Evolutionary conservation across 1,140 invertebrate species (phyloP).

Genomic region (Octopus sinensis): DNA sequence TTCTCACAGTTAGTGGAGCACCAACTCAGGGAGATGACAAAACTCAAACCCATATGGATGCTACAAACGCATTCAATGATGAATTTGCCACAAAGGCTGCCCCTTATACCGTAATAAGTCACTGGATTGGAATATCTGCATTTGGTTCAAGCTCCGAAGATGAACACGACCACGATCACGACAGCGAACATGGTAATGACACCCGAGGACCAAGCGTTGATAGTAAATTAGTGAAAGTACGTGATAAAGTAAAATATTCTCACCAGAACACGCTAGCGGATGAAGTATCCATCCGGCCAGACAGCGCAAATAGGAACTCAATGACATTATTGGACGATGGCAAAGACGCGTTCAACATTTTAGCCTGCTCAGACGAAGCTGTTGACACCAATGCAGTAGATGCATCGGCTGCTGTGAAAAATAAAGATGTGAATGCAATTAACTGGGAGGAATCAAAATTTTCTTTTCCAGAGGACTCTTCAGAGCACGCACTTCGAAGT

Average conservation of each 20-base stretch:
- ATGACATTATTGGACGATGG: constrained; percentile 39
- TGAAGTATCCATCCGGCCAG: constrained; percentile 45
- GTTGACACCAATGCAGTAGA: background rate
- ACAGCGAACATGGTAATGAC: constrained; percentile 32
- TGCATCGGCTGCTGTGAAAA: background rate
- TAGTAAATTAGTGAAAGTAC: constrained; percentile 29
- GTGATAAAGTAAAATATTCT: constrained; percentile 27
- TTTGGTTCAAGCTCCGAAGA: constrained; percentile 46
- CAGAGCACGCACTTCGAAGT: constrained; percentile 11
- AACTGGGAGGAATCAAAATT: constrained; percentile 17
- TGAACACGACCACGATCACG: constrained; percentile 44
- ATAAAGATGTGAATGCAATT: constrained; percentile 3
- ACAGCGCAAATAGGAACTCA: constrained; percentile 45
- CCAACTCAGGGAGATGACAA: constrained; percentile 49
- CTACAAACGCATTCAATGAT: constrained; percentile 36
- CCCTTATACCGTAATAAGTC: constrained; percentile 55
- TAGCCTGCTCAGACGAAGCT: constrained; percentile 5
- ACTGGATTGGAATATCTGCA: constrained; percentile 46
- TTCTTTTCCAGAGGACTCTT: constrained; percentile 16
- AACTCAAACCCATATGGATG: constrained; percentile 47
- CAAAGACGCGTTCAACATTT: constrained; percentile 1
- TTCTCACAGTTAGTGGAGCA: constrained; percentile 36
- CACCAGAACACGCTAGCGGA: constrained; percentile 44
- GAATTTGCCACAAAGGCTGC: constrained; percentile 53
- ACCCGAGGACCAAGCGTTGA: constrained; percentile 21